Conservation (phyloP, 2,113 vertebrate genomes). For the Microcebus lehilahytsara region DNA sequence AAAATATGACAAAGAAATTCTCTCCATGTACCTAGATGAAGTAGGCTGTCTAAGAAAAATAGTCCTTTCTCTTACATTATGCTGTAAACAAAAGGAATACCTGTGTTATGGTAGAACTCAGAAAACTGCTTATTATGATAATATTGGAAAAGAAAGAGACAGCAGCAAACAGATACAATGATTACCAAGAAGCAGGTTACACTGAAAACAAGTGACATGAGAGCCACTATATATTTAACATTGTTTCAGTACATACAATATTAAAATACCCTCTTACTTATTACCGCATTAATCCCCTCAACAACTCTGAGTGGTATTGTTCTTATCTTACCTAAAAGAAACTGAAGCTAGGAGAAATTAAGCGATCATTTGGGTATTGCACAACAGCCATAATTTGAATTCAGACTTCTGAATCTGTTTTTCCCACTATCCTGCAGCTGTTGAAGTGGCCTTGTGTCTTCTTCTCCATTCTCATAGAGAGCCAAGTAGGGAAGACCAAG, state of each 20-base stretch:
- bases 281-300: not conserved
- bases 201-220: not conserved
- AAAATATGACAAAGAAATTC: conserved; percentile 47
- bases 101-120: not conserved
- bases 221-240: not conserved
- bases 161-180: not conserved
- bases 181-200: not conserved
- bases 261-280: not conserved
- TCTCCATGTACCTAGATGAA: not conserved
- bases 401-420: not conserved
- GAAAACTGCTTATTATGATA: not conserved
- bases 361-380: not conserved
- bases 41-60: not conserved
- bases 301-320: not conserved
- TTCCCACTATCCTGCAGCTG: not conserved
- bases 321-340: not conserved
- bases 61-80: not conserved
- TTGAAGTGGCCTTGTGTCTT: not conserved
- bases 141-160: not conserved
- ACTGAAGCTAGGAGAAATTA: not conserved
- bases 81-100: not conserved
- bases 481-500: not conserved
- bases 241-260: not conserved
- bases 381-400: not conserved
- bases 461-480: not conserved